A percentile compares a stretch with the other conserved stretches of the same genome.
Conservation (phyloP, 2,797 vertebrate genomes). For the Cossypha caffra region DNA sequence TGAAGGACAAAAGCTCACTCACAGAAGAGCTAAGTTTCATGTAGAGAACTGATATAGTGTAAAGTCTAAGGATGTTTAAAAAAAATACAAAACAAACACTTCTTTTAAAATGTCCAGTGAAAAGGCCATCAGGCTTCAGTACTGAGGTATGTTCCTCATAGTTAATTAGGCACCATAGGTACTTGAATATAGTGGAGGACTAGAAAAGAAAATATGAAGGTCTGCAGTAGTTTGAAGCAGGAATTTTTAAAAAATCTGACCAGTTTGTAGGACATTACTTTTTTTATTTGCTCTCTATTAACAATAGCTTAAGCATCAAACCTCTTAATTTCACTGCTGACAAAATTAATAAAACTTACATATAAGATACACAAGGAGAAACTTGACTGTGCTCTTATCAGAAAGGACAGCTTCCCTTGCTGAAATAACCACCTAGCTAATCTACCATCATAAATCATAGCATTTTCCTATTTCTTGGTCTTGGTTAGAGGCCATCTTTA, state of each 20-base stretch:
- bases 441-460: slow-evolving; percentile 43
- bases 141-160: neutral
- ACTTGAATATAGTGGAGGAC: neutral
- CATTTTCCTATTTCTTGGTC: slow-evolving; percentile 14
- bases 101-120: neutral
- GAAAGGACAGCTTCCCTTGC: slow-evolving; percentile 51
- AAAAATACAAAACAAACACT: neutral
- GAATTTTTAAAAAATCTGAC: neutral
- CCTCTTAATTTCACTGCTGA: neutral
- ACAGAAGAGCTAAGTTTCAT: neutral
- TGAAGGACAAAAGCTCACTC: slow-evolving; percentile 14
- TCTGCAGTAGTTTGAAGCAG: neutral
- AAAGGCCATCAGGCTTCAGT: neutral
- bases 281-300: neutral
- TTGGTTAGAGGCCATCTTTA: slow-evolving; percentile 27
- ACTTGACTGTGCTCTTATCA: slow-evolving; percentile 8
- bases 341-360: neutral
- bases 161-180: neutral
- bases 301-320: neutral
- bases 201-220: neutral
- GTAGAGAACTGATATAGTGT: neutral
- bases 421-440: slow-evolving; percentile 23
- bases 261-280: neutral
- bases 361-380: neutral
- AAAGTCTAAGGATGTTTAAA: neutral